phyloP scores from a whole-genome alignment of 2,797 vertebrate species.

The Typhlichthys subterraneus region DNA sequence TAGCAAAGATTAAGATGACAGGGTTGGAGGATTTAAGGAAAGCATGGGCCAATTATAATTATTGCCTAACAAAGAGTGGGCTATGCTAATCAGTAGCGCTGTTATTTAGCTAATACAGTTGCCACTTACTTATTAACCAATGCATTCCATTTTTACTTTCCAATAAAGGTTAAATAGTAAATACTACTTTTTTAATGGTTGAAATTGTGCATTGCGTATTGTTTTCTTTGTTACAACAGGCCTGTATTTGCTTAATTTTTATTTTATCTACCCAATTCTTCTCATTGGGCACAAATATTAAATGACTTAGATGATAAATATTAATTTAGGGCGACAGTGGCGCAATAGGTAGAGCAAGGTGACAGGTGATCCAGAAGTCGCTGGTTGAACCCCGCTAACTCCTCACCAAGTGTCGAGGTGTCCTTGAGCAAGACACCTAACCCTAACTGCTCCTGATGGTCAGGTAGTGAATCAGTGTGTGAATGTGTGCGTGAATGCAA shows the following conservation, averaged over 20 bases:
- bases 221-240: slow-evolving; percentile 4
- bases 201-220: slow-evolving; percentile 7
- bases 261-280: too few species aligned
- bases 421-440: too few species aligned
- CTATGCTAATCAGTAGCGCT: slow-evolving; percentile 46
- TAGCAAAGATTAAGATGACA: slow-evolving; percentile 78
- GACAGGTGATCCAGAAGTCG: too few species aligned
- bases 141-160: background rate
- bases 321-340: background rate
- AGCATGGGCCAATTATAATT: slow-evolving; percentile 77
- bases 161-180: background rate
- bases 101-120: slow-evolving; percentile 38
- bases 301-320: background rate
- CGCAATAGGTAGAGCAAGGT: too few species aligned
- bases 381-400: too few species aligned
- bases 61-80: slow-evolving; percentile 58
- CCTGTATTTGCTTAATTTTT: slow-evolving; percentile 7
- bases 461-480: too few species aligned
- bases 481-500: too few species aligned
- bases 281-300: too few species aligned
- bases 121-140: slow-evolving; percentile 10
- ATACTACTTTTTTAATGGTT: background rate
- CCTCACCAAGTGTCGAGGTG: too few species aligned
- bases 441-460: too few species aligned
- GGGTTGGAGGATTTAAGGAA: slow-evolving; percentile 67